These are phyloP conservation scores for Clanis bilineata DNA, from an alignment of 2,888 invertebrate genomes.

Conservation along the genomic window DNA sequence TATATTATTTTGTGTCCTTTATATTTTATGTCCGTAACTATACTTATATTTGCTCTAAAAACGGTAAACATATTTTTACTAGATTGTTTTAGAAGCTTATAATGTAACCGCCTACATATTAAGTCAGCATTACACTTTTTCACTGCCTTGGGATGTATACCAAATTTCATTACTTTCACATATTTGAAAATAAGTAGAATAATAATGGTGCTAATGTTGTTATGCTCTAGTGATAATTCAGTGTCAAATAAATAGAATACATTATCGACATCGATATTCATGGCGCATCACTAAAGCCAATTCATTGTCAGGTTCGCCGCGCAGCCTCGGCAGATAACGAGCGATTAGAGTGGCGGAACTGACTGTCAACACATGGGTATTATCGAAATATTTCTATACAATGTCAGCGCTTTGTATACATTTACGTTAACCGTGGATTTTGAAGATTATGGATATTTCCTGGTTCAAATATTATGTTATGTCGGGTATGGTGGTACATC, in stretches of 20 bases:
- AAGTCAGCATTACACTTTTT: no score
- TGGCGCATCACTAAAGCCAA: constrained; percentile 53
- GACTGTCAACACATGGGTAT: constrained; percentile 54
- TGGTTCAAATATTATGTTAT: no score
- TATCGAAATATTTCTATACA: constrained; percentile 60
- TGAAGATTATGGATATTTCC: neutral
- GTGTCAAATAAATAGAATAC: neutral
- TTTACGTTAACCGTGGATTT: neutral
- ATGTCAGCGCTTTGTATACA: neutral
- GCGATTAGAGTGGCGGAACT: constrained; percentile 72
- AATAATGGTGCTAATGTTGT: neutral
- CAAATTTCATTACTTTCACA: no score
- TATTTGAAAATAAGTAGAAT: no score
- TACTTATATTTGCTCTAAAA: neutral
- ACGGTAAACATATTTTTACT: no score
- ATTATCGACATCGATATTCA: constrained; percentile 35
- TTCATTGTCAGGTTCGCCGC: constrained; percentile 80
- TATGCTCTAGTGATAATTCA: neutral
- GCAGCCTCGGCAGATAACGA: constrained; percentile 63
- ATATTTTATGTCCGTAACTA: neutral
- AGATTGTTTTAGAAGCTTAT: no score
- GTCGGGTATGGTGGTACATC: no score
- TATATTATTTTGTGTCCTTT: neutral
- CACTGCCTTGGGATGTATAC: no score
- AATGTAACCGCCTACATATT: no score